These are phyloP conservation scores for Esox masquinongy DNA, from an alignment of 2,797 vertebrate genomes.

Conservation along the genomic window DNA sequence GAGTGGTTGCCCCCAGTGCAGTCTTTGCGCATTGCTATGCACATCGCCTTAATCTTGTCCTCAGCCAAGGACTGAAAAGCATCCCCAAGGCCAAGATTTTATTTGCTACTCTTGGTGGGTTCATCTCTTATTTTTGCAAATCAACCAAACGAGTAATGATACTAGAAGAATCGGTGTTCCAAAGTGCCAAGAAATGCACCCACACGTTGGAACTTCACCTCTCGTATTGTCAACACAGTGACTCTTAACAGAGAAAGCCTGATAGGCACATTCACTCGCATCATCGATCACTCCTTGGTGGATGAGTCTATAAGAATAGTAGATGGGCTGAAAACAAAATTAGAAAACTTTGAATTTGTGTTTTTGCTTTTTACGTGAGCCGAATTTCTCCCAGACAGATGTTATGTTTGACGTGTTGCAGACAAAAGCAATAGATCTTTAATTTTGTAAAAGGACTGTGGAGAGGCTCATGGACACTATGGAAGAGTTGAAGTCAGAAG, in stretches of 20 bases:
- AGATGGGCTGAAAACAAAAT: no score
- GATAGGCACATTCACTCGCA: not conserved
- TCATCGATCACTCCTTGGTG: no score
- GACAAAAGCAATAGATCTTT: constrained; percentile 24
- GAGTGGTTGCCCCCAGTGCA: no score
- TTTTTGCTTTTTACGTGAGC: not conserved
- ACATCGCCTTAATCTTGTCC: no score
- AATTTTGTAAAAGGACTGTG: constrained; percentile 9
- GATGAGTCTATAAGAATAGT: no score
- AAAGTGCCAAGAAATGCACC: no score
- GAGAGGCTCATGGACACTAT: constrained; percentile 17
- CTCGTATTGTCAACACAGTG: constrained; percentile 10
- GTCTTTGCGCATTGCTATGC: no score
- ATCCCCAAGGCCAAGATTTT: no score
- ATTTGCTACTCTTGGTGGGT: not conserved
- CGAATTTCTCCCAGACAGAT: no score
- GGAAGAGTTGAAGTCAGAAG: constrained; percentile 23
- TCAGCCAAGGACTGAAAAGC: no score
- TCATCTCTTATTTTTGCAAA: constrained; percentile 21
- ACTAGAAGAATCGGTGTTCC: not conserved
- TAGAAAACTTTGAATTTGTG: not conserved
- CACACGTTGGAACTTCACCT: constrained; percentile 18
- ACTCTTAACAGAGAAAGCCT: no score
- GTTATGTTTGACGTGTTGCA: constrained; percentile 33
- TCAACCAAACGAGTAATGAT: constrained; percentile 12